Percentiles rank a stretch among this genome's conserved stretches.
These are phyloP conservation scores for Cataglyphis livida DNA, from an alignment of 2,888 invertebrate species.

Conservation along the genomic window DNA sequence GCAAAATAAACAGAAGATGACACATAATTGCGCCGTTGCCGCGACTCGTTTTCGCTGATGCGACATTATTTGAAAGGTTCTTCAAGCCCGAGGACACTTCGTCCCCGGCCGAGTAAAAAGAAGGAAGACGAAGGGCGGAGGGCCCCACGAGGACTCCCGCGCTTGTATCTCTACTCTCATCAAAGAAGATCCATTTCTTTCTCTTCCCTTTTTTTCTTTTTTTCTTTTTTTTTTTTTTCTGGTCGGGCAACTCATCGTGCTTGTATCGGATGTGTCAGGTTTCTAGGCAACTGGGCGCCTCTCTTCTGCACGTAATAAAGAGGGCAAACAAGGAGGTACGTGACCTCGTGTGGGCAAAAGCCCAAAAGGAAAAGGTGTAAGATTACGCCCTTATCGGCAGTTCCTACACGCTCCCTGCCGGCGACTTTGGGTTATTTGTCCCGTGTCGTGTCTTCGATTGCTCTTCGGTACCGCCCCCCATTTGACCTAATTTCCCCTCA, in stretches of 20 bases:
- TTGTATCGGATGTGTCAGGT: conserved; percentile 71
- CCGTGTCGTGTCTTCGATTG: conserved; percentile 77
- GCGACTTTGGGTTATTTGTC: conserved; percentile 79
- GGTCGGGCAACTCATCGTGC: conserved; percentile 47
- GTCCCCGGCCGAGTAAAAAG: conserved; percentile 59
- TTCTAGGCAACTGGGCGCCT: conserved; percentile 71
- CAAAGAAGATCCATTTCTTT: conserved; percentile 74
- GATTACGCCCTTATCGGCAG: conserved; percentile 82
- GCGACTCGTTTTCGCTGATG: conserved; percentile 69
- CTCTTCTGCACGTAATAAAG: conserved; percentile 77
- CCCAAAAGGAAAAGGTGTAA: conserved; percentile 78
- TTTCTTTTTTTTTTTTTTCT: conserved; percentile 29
- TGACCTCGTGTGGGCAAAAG: conserved; percentile 71
- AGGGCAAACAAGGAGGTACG: conserved; percentile 80
- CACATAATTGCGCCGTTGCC: conserved; percentile 68
- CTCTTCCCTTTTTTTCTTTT: conserved; percentile 36
- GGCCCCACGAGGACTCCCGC: conserved; percentile 62
- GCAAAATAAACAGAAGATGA: conserved; percentile 55
- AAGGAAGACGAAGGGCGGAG: conserved; percentile 61
- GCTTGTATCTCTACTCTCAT: conserved; percentile 73
- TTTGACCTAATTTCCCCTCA: conserved; percentile 83
- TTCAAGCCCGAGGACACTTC: conserved; percentile 68
- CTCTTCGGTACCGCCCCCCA: conserved; percentile 70
- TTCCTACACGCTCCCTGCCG: conserved; percentile 53
- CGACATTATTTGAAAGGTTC: conserved; percentile 75